A percentile compares a stretch with the other conserved stretches of the same genome.
phyloP scores from a whole-genome alignment of 2,113 vertebrate genomes.

The Sisor rabdophorus region DNA sequence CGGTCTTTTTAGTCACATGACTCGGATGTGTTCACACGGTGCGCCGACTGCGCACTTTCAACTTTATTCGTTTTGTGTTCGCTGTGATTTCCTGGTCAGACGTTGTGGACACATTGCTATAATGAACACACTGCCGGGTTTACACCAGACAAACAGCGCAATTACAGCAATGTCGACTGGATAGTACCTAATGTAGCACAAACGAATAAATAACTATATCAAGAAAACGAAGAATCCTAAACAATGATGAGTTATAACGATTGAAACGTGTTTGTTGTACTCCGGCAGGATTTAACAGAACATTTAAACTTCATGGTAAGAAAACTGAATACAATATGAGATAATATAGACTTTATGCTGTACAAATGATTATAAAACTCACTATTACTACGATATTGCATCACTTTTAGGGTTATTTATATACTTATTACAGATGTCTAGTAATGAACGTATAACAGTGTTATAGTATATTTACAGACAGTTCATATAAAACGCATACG shows the following conservation, averaged over 20 bases:
- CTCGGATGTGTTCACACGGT: background rate
- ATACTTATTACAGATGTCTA: background rate
- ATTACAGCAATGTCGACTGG: background rate
- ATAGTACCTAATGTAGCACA: no score
- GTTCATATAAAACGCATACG: no score
- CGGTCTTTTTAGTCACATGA: constrained; percentile 6
- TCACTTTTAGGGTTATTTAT: no score
- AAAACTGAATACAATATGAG: background rate
- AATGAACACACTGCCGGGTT: background rate
- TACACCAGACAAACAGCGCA: no score
- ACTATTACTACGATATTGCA: no score
- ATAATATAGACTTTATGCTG: background rate
- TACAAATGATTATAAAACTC: background rate
- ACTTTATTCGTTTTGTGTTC: background rate
- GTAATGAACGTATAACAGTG: background rate
- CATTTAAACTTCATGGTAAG: background rate
- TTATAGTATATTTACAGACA: background rate
- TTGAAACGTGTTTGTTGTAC: background rate
- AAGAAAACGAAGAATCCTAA: no score
- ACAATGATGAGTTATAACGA: no score
- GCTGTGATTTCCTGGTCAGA: no score
- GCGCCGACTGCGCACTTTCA: background rate
- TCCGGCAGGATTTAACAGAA: background rate
- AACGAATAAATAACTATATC: no score
- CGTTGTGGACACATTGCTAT: no score